These are phyloP conservation scores for Aselliscus stoliczkanus DNA, from an alignment of 2,797 vertebrate species.

Conservation along the genomic window DNA sequence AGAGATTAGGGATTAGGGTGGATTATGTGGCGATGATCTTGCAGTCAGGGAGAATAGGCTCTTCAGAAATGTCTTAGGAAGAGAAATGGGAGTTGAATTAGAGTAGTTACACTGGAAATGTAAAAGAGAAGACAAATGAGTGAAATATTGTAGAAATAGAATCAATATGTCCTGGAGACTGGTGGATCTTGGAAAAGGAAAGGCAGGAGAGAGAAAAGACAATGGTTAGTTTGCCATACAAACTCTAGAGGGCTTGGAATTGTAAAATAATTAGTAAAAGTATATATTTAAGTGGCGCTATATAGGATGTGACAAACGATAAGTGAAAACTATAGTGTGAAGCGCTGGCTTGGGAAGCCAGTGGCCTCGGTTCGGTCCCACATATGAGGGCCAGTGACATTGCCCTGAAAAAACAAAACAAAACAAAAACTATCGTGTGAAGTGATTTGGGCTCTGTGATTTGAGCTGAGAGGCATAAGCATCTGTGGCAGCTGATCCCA, in stretches of 20 bases:
- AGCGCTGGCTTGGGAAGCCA: too few species aligned
- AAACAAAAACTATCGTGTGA: not conserved
- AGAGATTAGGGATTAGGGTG: not conserved
- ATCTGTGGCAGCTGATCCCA: rapidly evolving
- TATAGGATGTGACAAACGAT: not conserved
- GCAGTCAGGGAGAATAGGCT: not conserved
- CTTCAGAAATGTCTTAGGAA: not conserved
- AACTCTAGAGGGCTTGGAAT: not conserved
- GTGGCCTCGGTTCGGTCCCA: too few species aligned
- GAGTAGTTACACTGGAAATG: not conserved
- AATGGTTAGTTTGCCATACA: not conserved
- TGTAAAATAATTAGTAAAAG: not conserved
- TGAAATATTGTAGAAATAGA: not conserved
- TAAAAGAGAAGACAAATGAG: not conserved
- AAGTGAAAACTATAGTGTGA: not conserved
- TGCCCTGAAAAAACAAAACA: too few species aligned
- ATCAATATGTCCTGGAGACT: not conserved
- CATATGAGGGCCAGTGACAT: too few species aligned
- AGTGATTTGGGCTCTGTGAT: not conserved
- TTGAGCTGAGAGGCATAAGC: not conserved
- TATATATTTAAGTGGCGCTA: not conserved
- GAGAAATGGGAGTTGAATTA: not conserved
- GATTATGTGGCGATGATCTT: not conserved
- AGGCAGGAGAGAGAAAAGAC: not conserved
- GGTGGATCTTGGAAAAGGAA: not conserved